Evolutionary conservation across 2,888 invertebrate species (phyloP).

Genomic region (Napeogenes sylphis): DNA sequence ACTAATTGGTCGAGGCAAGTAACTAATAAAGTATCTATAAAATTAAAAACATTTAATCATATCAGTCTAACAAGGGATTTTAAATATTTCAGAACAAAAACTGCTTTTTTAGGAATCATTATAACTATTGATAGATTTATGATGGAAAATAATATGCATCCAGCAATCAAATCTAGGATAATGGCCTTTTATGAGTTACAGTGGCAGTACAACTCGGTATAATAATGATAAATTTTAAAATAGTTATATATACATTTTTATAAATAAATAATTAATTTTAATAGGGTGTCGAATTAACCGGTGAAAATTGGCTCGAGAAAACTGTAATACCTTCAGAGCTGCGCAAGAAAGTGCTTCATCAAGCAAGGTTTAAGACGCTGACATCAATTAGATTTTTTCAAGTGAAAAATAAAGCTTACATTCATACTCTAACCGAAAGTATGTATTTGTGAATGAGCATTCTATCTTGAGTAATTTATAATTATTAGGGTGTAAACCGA

Average conservation of each 20-base stretch:
- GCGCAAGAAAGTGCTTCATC: conserved; percentile 67
- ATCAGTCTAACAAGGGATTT: background rate
- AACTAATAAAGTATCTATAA: background rate
- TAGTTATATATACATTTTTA: background rate
- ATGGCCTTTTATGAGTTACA: conserved; percentile 73
- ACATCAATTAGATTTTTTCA: conserved; percentile 69
- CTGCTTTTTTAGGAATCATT: conserved; percentile 69
- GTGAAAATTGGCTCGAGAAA: conserved; percentile 65
- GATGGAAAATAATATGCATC: conserved; percentile 69
- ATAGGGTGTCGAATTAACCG: conserved; percentile 68
- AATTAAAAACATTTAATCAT: background rate
- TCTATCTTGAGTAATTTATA: conserved; percentile 23
- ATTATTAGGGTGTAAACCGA: conserved; percentile 32
- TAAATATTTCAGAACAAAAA: conserved; percentile 55
- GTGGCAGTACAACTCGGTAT: conserved; percentile 74
- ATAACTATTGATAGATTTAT: conserved; percentile 71
- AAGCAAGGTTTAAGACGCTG: conserved; percentile 69
- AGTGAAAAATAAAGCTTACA: conserved; percentile 71
- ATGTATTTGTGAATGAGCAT: conserved; percentile 35
- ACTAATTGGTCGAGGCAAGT: conserved; percentile 67
- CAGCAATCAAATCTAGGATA: conserved; percentile 64
- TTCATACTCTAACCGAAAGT: conserved; percentile 70
- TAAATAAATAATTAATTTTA: conserved; percentile 19
- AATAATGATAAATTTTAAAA: background rate
- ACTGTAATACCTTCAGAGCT: conserved; percentile 64